phyloP scores from a whole-genome alignment of 2,888 invertebrate species.

The Perithous albicinctus region DNA sequence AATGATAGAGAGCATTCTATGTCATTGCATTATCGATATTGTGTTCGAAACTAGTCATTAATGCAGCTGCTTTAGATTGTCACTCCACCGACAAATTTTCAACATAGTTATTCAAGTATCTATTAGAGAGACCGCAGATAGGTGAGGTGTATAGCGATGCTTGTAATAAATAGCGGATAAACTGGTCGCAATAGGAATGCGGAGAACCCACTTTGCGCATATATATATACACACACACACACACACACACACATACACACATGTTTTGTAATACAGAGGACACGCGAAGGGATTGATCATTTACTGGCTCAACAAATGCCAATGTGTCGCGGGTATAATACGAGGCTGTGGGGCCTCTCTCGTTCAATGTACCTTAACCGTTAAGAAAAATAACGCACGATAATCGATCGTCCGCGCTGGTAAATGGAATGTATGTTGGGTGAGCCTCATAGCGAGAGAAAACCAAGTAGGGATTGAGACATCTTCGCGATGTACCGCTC shows the following conservation, averaged over 20 bases:
- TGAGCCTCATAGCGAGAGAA: neutral
- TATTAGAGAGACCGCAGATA: conserved; percentile 33
- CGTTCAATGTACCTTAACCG: conserved; percentile 3
- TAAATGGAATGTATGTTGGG: neutral
- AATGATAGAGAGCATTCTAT: neutral
- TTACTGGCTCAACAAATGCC: conserved; percentile 62
- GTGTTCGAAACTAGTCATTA: conserved; percentile 6
- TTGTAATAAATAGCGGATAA: conserved; percentile 63
- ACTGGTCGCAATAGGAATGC: conserved; percentile 63
- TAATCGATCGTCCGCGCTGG: conserved; percentile 22
- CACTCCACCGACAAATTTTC: conserved; percentile 47
- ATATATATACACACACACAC: no score
- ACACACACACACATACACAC: no score
- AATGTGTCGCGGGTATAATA: conserved; percentile 48
- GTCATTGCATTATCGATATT: conserved; percentile 17
- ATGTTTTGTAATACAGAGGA: conserved; percentile 34
- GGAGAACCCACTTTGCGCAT: conserved; percentile 57
- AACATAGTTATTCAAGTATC: conserved; percentile 20
- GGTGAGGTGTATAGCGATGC: conserved; percentile 43
- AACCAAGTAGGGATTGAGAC: conserved; percentile 29
- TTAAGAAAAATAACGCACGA: conserved; percentile 37
- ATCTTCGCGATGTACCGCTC: conserved; percentile 21
- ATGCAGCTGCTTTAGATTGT: conserved; percentile 45
- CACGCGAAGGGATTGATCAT: conserved; percentile 53
- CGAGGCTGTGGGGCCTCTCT: conserved; percentile 22